Percentiles rank a stretch among this genome's conserved stretches.
Conservation (phyloP, 2,888 invertebrate genomes). For the Toxonevra muliebris region DNA sequence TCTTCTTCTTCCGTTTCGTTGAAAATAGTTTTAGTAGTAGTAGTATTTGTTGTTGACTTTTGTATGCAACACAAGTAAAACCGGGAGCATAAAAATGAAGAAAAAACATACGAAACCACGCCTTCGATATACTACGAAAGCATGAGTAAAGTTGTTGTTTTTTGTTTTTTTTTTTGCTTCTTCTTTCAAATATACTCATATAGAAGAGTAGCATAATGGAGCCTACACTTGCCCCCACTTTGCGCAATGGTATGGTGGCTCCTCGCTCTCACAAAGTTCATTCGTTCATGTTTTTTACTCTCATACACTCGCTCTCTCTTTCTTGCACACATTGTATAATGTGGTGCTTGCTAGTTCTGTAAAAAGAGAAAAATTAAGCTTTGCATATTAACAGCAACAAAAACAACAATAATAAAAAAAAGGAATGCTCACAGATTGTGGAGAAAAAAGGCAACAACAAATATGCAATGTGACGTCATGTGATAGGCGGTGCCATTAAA, state of each 20-base stretch:
- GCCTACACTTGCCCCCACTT: constrained; percentile 11
- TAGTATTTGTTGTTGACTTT: not conserved
- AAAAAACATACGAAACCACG: not conserved
- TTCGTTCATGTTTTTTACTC: constrained; percentile 11
- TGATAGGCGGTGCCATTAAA: constrained; percentile 52
- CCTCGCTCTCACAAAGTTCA: constrained; percentile 16
- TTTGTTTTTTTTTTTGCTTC: no score
- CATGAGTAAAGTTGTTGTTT: not conserved
- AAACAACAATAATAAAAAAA: constrained; percentile 30
- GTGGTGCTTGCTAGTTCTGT: constrained; percentile 22
- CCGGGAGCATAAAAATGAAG: no score
- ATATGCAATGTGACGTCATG: constrained; percentile 49
- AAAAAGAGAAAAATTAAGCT: constrained; percentile 36
- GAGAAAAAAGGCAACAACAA: constrained; percentile 37
- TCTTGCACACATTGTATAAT: constrained; percentile 1
- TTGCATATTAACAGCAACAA: constrained; percentile 33
- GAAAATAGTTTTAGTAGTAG: no score
- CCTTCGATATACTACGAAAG: not conserved
- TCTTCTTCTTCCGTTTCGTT: constrained; percentile 21
- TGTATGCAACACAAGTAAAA: no score
- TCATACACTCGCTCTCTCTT: constrained; percentile 26
- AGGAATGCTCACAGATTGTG: constrained; percentile 13
- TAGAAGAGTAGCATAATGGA: not conserved
- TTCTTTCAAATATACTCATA: not conserved
- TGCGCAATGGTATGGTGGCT: not conserved